Percentiles rank a stretch among this genome's conserved stretches.
Conservation (phyloP, 2,888 invertebrate species). For the Colletes collaris region DNA sequence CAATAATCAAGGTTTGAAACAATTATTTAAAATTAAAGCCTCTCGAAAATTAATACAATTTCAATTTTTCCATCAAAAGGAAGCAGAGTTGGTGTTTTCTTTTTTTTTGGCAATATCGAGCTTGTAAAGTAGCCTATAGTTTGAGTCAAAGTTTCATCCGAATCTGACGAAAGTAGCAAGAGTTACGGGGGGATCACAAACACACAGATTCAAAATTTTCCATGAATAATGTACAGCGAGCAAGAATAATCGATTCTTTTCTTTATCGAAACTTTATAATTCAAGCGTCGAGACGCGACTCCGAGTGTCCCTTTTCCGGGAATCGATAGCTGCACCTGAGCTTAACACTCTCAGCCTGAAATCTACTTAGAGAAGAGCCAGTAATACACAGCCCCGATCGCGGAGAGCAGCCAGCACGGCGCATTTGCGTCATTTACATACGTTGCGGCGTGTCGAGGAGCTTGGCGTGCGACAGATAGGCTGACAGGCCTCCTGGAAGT, state of each 20-base stretch:
- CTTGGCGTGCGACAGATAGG: slow-evolving; percentile 56
- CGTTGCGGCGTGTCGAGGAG: slow-evolving; percentile 54
- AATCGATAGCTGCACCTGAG: slow-evolving; percentile 59
- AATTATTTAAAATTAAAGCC: background rate
- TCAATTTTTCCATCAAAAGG: too few relatives aligned
- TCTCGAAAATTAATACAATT: too few relatives aligned
- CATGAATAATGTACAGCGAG: too few relatives aligned
- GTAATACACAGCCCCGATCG: slow-evolving; percentile 52
- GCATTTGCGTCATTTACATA: slow-evolving; percentile 71
- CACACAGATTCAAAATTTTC: too few relatives aligned
- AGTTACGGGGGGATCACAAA: too few relatives aligned
- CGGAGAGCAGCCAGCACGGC: slow-evolving; percentile 44
- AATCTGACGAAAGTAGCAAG: too few relatives aligned
- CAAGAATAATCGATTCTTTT: too few relatives aligned
- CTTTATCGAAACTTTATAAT: background rate
- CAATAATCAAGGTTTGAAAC: background rate
- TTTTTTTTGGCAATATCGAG: too few relatives aligned
- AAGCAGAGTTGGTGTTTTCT: too few relatives aligned
- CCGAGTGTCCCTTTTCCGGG: background rate
- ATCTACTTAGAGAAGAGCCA: slow-evolving; percentile 52
- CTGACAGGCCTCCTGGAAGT: slow-evolving; percentile 47
- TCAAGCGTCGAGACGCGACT: background rate
- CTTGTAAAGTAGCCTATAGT: too few relatives aligned
- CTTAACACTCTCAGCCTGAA: slow-evolving; percentile 49
- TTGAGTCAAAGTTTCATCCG: too few relatives aligned